These are phyloP conservation scores for Chorisops tibialis DNA, from an alignment of 2,888 invertebrate species.

Conservation along the genomic window DNA sequence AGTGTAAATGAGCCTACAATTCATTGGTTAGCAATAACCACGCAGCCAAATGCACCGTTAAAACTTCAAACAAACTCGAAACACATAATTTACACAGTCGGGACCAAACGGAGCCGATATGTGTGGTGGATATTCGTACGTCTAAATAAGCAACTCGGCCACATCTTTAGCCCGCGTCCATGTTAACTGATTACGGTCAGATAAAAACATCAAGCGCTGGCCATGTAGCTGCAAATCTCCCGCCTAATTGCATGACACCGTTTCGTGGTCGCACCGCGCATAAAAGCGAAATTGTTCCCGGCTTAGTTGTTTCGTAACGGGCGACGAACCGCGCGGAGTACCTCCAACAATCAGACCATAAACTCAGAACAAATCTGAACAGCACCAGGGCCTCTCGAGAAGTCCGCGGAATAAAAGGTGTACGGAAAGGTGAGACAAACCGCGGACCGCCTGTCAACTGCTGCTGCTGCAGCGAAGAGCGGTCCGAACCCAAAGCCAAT, in stretches of 20 bases:
- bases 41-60: too few relatives aligned
- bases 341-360: slow-evolving; percentile 28
- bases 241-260: slow-evolving; percentile 33
- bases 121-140: slow-evolving; percentile 2
- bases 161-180: slow-evolving; percentile 6
- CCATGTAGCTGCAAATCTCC: slow-evolving; percentile 31
- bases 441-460: neutral
- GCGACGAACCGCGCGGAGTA: neutral
- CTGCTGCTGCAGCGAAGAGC: too few relatives aligned
- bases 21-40: too few relatives aligned
- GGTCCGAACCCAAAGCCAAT: neutral
- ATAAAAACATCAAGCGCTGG: slow-evolving; percentile 31
- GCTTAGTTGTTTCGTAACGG: too few relatives aligned
- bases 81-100: too few relatives aligned
- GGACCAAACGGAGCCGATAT: too few relatives aligned
- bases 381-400: neutral
- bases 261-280: slow-evolving; percentile 19
- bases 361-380: slow-evolving; percentile 27
- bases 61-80: too few relatives aligned
- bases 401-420: neutral
- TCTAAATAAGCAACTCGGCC: slow-evolving; percentile 17
- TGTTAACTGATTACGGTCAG: slow-evolving; percentile 21
- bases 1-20: too few relatives aligned
- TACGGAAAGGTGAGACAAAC: neutral
- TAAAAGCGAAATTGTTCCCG: neutral